Base-by-base conservation (phyloP, 2,888 invertebrate genomes). In the Clitarchus hookeri region DNA sequence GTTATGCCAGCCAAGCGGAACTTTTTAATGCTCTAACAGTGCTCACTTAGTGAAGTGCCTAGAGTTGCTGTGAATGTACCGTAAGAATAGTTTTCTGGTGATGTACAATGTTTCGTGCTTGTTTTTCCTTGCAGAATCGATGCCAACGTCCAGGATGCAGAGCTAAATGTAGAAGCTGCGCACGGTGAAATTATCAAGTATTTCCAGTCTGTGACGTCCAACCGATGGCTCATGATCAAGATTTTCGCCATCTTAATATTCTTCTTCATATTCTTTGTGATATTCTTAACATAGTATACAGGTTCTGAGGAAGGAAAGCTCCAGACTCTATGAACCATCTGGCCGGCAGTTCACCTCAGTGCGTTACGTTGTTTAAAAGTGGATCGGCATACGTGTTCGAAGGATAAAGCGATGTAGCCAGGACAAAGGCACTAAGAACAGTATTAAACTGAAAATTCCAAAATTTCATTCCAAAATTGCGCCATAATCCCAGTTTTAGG, bases 171-270 rank as follows among this genome's bases (percentile, higher is more conserved):
- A 83, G 99, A 99, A 92, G 98, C 98, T 84, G 99, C 99, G 6
- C 99, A 99, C 91, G 94, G 96, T 87, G 98, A 99, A 93, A 97
- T 99, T 89, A 93, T 99, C 89, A 98, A 97, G 92, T 99, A 99
- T 93, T 99, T 99, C 92, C 98, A 98, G 92, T 97, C 96, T 86
- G 97, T 99, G 77, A 97, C 98, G 25, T 97, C 97, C 88, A 99
- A 99, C 93, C 95, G 99, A 90, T 99, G 99, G 96, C 94, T 99
- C 54, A 99, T 99, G 98, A 97, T 99, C 89, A 99, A 99, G 94
- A 96, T 99, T 89, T 99, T 99, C 93, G 99, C 97, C 85, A 97
- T 99, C 88, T 94, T 99, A 86, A 98, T 99, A 94, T 96, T 99
- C 91, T 99, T 99, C 94, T 99, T 99, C 92, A 96, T 99, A 92